These are phyloP conservation scores for Luperina nickerlii DNA, from an alignment of 2,888 invertebrate species.

Conservation along the genomic window DNA sequence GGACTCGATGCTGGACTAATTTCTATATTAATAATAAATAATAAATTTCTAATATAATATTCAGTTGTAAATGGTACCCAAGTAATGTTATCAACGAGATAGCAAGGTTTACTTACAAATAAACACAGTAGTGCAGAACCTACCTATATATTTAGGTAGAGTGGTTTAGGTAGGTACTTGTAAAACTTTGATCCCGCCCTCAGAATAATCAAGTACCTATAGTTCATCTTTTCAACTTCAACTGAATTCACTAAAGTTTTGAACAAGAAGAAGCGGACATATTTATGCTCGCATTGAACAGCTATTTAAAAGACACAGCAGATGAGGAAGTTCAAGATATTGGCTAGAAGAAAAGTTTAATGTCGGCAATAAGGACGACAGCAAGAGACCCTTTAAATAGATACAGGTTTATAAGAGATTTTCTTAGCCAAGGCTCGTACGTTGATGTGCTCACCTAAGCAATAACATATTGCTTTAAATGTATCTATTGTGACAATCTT, in stretches of 20 bases:
- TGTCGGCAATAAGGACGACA: neutral
- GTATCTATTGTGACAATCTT: constrained; percentile 8
- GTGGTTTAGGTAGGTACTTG: neutral
- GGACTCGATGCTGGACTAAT: neutral
- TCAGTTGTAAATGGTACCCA: neutral
- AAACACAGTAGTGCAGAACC: neutral
- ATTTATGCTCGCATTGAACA: neutral
- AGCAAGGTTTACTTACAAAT: neutral
- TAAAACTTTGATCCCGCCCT: neutral
- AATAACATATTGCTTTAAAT: constrained; percentile 3
- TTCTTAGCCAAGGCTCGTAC: neutral
- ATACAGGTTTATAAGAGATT: neutral
- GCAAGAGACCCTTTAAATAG: neutral
- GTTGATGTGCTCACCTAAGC: neutral
- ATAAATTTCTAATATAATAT: no score
- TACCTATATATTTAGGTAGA: neutral
- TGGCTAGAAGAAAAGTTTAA: neutral
- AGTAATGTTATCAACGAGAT: neutral
- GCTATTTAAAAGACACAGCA: neutral
- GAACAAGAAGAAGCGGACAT: no score
- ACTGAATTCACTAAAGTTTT: neutral
- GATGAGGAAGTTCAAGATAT: neutral
- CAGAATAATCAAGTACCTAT: neutral
- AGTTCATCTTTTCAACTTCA: neutral
- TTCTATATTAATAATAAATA: no score